phyloP scores from a whole-genome alignment of 1,140 invertebrate genomes.

The Trichonephila clavata region DNA sequence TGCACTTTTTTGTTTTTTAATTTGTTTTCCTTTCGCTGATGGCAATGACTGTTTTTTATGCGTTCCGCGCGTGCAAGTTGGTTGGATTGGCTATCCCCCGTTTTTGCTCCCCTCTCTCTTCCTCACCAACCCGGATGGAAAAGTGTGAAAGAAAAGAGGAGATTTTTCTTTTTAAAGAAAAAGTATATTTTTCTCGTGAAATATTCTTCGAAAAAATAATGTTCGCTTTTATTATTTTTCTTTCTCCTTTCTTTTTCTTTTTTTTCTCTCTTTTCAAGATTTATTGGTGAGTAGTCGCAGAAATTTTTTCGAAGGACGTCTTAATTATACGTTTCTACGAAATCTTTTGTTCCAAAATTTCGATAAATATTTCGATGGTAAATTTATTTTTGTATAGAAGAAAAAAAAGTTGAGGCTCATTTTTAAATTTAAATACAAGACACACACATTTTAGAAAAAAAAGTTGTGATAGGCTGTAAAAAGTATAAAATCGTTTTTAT shows the following conservation, averaged over 20 bases:
- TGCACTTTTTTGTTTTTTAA: constrained; percentile 4
- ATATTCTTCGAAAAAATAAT: not conserved
- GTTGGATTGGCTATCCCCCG: not conserved
- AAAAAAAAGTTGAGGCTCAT: too few relatives aligned
- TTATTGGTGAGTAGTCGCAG: not conserved
- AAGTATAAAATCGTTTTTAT: too few relatives aligned
- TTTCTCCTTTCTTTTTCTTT: not conserved
- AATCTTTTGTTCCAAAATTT: not conserved
- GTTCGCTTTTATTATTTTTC: not conserved
- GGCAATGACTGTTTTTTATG: constrained; percentile 29
- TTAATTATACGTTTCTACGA: constrained; percentile 14
- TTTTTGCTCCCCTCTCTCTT: not conserved
- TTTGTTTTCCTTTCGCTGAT: not conserved
- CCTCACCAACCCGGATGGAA: constrained; percentile 38
- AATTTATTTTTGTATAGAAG: too few relatives aligned
- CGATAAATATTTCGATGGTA: not conserved
- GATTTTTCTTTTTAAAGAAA: not conserved
- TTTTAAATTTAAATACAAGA: too few relatives aligned
- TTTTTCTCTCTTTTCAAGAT: not conserved
- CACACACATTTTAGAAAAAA: too few relatives aligned
- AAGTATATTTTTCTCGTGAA: not conserved
- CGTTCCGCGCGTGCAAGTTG: constrained; percentile 54
- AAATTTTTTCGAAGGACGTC: not conserved
- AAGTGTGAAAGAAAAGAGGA: constrained; percentile 19
- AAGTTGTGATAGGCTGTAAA: too few relatives aligned